A percentile compares a stretch with the other conserved stretches of the same genome.
phyloP scores from a whole-genome alignment of 2,113 vertebrate genomes.

The Oreochromis spilurus region DNA sequence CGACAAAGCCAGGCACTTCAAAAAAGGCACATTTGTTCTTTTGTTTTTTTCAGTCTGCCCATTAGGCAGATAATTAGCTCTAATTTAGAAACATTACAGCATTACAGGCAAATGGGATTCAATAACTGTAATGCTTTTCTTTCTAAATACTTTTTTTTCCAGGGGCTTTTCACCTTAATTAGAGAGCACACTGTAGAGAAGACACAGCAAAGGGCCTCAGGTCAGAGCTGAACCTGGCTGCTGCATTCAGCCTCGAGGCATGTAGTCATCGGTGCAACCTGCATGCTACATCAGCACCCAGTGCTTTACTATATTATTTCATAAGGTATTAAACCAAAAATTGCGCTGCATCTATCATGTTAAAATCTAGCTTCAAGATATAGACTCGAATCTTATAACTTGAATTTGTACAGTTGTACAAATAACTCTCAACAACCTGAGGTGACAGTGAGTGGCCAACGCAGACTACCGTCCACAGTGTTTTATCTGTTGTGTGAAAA shows the following conservation, averaged over 20 bases:
- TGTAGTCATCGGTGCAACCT: background rate
- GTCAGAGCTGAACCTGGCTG: background rate
- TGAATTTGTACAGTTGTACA: rapidly evolving
- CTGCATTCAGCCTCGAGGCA: background rate
- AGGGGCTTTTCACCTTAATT: background rate
- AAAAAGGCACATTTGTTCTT: background rate
- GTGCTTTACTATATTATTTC: background rate
- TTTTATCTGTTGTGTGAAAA: background rate
- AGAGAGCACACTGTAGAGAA: background rate
- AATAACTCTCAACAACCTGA: background rate
- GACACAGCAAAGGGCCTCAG: background rate
- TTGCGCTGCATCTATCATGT: rapidly evolving
- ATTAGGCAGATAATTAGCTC: background rate
- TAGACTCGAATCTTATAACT: background rate
- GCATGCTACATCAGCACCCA: rapidly evolving
- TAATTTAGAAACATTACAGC: background rate
- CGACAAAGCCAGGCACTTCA: background rate
- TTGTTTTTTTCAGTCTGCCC: background rate
- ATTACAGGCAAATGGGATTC: background rate
- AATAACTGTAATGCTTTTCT: rapidly evolving
- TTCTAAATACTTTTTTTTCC: background rate
- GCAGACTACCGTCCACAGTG: background rate
- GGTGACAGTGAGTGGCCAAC: background rate
- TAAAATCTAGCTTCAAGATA: background rate
- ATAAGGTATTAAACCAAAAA: background rate